Conservation (phyloP, 2,888 invertebrate genomes). For the Nomada fucata region DNA sequence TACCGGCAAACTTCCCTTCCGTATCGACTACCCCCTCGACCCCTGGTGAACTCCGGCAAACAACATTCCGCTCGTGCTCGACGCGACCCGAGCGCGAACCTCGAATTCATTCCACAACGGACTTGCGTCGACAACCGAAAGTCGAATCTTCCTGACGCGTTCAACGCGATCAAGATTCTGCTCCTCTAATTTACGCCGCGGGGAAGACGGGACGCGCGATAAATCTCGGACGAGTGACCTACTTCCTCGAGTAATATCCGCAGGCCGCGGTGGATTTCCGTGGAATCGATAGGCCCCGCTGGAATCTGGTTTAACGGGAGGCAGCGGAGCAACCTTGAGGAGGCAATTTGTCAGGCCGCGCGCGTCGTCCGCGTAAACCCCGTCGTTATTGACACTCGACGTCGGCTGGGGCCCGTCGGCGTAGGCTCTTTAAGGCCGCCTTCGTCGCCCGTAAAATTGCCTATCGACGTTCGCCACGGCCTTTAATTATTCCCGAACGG, state of each 20-base stretch:
- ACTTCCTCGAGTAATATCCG: conserved; percentile 44
- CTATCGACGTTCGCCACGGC: conserved; percentile 52
- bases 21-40: not conserved
- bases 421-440: conserved; percentile 58
- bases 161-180: conserved; percentile 22
- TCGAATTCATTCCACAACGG: not conserved
- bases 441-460: conserved; percentile 69
- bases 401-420: conserved; percentile 25
- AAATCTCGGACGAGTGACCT: conserved; percentile 48
- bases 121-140: not conserved
- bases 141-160: conserved; percentile 1
- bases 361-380: conserved; percentile 64
- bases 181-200: conserved; percentile 2
- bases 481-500: conserved; percentile 66
- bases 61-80: conserved; percentile 8
- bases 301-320: conserved; percentile 23
- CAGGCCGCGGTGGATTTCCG: conserved; percentile 33
- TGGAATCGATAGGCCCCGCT: conserved; percentile 43
- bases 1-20: not conserved
- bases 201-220: conserved; percentile 22
- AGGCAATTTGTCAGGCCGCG: conserved; percentile 67
- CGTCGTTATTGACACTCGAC: conserved; percentile 67
- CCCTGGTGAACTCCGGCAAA: not conserved
- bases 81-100: conserved; percentile 4
- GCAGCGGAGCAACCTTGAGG: conserved; percentile 37